Conservation (phyloP, 2,113 vertebrate genomes). For the Artemisiospiza belli region DNA sequence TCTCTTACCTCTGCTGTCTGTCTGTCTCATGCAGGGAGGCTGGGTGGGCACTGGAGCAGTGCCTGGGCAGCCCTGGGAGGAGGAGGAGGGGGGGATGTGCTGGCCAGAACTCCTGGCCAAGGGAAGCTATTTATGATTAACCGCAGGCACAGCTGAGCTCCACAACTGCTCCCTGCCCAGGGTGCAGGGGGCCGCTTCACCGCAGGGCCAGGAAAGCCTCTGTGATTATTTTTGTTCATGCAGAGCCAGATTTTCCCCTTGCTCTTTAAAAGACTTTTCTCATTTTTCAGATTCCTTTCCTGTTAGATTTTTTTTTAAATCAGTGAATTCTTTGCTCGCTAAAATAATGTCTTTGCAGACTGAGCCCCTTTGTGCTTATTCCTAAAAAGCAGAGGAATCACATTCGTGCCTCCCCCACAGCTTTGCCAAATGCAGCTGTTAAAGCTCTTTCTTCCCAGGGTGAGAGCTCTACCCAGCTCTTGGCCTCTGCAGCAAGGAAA, state of each 20-base stretch:
- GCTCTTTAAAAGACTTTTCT: background rate
- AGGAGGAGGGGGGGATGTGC: background rate
- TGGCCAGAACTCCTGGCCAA: background rate
- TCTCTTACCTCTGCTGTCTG: constrained; percentile 46
- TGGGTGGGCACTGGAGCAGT: background rate
- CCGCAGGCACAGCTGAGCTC: constrained; percentile 40
- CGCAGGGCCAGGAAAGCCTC: background rate
- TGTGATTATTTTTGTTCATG: background rate
- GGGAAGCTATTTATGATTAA: constrained; percentile 63
- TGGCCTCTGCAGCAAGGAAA: background rate
- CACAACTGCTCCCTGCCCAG: background rate
- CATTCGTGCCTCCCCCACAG: background rate
- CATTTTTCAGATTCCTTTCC: constrained; percentile 8
- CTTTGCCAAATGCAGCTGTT: background rate
- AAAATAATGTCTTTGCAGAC: background rate
- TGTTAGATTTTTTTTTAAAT: background rate
- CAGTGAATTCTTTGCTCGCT: background rate
- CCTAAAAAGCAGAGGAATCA: background rate
- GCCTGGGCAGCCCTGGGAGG: background rate
- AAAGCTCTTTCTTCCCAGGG: background rate
- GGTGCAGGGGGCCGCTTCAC: background rate
- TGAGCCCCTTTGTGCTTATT: background rate
- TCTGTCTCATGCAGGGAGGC: background rate
- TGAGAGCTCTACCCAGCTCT: background rate
- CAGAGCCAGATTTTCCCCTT: background rate